These are phyloP conservation scores for Drosophila mimetica DNA, from an alignment of 2,888 invertebrate species.

Conservation along the genomic window DNA sequence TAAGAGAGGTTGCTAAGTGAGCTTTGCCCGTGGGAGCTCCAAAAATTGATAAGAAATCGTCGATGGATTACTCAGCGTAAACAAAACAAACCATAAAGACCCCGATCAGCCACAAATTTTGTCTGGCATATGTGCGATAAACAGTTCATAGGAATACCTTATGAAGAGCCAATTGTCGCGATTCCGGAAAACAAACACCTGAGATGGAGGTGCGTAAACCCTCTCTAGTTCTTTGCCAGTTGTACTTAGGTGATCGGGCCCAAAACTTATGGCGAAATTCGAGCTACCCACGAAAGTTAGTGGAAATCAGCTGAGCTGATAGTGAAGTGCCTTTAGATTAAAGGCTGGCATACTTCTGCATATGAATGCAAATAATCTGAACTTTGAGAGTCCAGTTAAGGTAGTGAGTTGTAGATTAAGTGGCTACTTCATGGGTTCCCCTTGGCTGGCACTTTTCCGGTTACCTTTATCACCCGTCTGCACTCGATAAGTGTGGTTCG, in stretches of 20 bases:
- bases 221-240: not conserved
- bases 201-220: not conserved
- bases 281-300: not conserved
- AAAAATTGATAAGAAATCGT: constrained; percentile 10
- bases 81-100: constrained; percentile 19
- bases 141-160: constrained; percentile 1
- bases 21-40: not conserved
- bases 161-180: not conserved
- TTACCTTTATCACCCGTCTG: constrained; percentile 32
- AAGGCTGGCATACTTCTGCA: not conserved
- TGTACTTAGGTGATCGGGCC: not conserved
- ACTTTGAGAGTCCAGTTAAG: not conserved
- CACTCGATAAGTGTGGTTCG: constrained; percentile 19
- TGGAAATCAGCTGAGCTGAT: constrained; percentile 3
- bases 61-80: constrained; percentile 1
- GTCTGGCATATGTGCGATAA: constrained; percentile 17
- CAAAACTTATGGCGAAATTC: not conserved
- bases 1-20: not conserved
- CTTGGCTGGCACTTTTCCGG: not conserved
- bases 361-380: not conserved
- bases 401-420: not conserved
- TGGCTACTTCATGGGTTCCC: not conserved
- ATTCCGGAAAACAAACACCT: not conserved
- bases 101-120: not conserved
- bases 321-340: not conserved